These are phyloP conservation scores for Perccottus glenii DNA, from an alignment of 2,113 vertebrate species.

Conservation along the genomic window DNA sequence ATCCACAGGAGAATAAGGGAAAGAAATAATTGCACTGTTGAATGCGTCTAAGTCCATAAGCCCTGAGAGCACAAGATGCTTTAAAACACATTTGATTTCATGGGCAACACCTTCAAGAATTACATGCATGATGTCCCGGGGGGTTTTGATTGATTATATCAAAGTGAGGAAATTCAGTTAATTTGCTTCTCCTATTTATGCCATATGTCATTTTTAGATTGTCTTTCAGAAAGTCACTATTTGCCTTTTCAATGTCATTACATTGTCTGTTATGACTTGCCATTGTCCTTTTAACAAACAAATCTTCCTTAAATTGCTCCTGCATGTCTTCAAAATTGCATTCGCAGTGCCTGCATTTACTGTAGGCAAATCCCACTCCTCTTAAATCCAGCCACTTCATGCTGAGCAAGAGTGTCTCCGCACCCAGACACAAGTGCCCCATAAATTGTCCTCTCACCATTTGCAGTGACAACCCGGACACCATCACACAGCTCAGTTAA, in stretches of 20 bases:
- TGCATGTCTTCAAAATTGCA: too few relatives aligned
- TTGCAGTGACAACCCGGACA: slow-evolving; percentile 10
- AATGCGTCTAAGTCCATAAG: slow-evolving; percentile 9
- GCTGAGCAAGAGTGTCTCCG: slow-evolving; percentile 20
- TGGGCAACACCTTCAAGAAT: slow-evolving; percentile 31
- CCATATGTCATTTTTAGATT: slow-evolving; percentile 37
- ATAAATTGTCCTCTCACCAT: slow-evolving; percentile 7
- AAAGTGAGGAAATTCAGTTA: slow-evolving; percentile 30
- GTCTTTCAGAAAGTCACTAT: slow-evolving; percentile 18
- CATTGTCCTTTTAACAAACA: neutral
- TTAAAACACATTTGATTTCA: slow-evolving; percentile 23
- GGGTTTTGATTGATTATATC: slow-evolving; percentile 25
- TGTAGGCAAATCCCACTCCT: too few relatives aligned
- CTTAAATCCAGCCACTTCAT: neutral
- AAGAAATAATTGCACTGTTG: slow-evolving; percentile 10
- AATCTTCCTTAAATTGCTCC: too few relatives aligned
- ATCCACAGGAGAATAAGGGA: slow-evolving; percentile 7
- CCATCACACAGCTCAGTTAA: neutral
- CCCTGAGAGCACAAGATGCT: slow-evolving; percentile 19
- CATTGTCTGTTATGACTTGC: neutral
- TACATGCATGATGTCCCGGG: slow-evolving; percentile 23
- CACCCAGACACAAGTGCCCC: slow-evolving; percentile 23
- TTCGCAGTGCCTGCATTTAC: too few relatives aligned
- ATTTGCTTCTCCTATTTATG: slow-evolving; percentile 46
- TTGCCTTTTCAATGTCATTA: neutral